A percentile compares a stretch with the other conserved stretches of the same genome.
Evolutionary conservation across 2,113 vertebrate species (phyloP).

Genomic region (Ahaetulla prasina): DNA sequence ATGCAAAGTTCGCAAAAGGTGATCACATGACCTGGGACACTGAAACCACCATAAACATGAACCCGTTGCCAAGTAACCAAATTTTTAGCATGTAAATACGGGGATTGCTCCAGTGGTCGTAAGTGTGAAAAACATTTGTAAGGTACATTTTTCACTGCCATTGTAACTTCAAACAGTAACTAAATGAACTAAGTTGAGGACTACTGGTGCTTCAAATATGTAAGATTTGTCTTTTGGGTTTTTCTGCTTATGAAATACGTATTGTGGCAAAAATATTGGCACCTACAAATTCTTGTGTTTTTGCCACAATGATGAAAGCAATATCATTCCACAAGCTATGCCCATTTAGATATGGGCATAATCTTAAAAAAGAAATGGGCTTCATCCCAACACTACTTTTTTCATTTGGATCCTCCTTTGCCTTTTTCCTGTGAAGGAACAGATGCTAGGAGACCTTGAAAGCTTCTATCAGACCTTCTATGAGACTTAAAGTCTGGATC

Average conservation of each 20-base stretch:
- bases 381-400: not conserved
- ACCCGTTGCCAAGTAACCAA: not conserved
- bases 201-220: not conserved
- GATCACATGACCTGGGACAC: not conserved
- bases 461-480: not conserved
- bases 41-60: not conserved
- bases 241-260: not conserved
- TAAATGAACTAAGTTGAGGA: not conserved
- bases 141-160: not conserved
- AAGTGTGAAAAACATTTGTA: not conserved
- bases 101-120: not conserved
- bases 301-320: not conserved
- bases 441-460: not conserved
- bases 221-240: not conserved
- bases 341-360: not conserved
- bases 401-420: not conserved
- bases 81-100: not conserved
- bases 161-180: not conserved
- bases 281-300: not conserved
- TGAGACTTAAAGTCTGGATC: not conserved
- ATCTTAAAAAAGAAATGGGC: not conserved
- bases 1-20: not conserved
- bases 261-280: not conserved
- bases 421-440: not conserved
- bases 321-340: not conserved